Conservation (phyloP, 2,113 vertebrate genomes). For the Nycticorax nycticorax region DNA sequence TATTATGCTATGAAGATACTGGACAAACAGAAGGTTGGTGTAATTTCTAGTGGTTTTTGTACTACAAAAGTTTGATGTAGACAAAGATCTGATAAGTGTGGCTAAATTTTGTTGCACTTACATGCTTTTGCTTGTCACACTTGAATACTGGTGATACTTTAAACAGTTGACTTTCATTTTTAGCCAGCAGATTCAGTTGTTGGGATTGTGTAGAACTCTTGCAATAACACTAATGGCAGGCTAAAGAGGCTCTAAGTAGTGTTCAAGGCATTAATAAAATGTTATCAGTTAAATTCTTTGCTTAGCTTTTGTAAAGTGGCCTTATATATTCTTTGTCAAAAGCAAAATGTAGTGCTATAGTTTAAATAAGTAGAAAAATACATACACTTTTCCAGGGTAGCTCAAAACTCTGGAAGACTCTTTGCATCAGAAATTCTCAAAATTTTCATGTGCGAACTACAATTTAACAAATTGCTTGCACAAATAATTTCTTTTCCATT, state of each 20-base stretch:
- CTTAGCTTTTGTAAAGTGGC: not conserved
- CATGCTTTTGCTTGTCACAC: not conserved
- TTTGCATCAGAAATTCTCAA: not conserved
- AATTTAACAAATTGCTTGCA: not conserved
- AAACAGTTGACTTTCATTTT: not conserved
- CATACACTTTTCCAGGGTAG: not conserved
- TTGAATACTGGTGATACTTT: not conserved
- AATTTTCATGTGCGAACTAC: not conserved
- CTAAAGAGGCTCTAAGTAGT: not conserved
- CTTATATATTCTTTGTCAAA: not conserved
- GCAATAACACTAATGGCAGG: not conserved
- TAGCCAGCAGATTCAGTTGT: not conserved
- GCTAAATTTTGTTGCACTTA: not conserved
- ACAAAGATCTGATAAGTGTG: not conserved
- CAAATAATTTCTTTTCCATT: not conserved
- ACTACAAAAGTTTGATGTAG: not conserved
- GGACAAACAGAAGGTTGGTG: conserved; percentile 97
- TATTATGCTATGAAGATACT: conserved; percentile 99
- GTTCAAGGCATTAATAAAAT: not conserved
- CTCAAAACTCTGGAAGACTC: not conserved
- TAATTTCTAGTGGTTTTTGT: not conserved
- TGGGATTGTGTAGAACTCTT: not conserved
- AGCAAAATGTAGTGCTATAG: not conserved
- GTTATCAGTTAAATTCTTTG: not conserved
- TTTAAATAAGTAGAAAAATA: not conserved